Evolutionary conservation across 2,888 invertebrate genomes (phyloP), one percentile per base, ranked within the genome.

Genomic region (Sarcophaga variegata): DNA sequence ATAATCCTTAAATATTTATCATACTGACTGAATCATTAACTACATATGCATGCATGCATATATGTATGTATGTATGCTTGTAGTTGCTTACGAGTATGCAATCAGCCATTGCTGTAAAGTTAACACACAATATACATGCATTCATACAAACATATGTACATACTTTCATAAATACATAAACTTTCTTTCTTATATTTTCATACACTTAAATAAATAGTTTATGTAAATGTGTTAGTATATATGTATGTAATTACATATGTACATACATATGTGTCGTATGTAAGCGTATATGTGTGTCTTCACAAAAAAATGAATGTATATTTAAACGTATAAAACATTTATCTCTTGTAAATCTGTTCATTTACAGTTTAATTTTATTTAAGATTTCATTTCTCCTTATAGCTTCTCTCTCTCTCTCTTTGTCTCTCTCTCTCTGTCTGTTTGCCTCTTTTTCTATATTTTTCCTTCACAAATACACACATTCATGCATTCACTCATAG

Each of bases 281-380:
- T 10, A 10, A 8, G 17, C 20, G 64, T 25, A 12, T 2, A 8
- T 25, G 20, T 22, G 11, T 64, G 47, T 45, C 22, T 71, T 37
- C 64, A 82, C 66, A 20, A 47, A 45, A 66, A 66, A 63, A 77
- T 59, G 71, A 82, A 83, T 78, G n/a, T 66, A 49, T 72, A 60
- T 71, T 77, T 72, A 71, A 77, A 77, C 12, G 82, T 72, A 37
- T 27, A 54, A 78, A 74, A 72, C 62, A 83, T 83, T 83, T 83
- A 83, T 74, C 77, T 74, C 22, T 69, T 72, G 37, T 37, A 83
- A 83, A 83, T 83, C 78, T 78, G 78, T 78, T 74, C 74, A 74
- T 78, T 78, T 83, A 60, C 77, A 78, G 45, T 74, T 69, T 78
- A 69, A 83, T 37, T 37, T 37, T 27, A 72, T 83, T 72, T 54